These are phyloP conservation scores for Platycnemis pennipes DNA, from an alignment of 2,888 invertebrate genomes.

Conservation along the genomic window DNA sequence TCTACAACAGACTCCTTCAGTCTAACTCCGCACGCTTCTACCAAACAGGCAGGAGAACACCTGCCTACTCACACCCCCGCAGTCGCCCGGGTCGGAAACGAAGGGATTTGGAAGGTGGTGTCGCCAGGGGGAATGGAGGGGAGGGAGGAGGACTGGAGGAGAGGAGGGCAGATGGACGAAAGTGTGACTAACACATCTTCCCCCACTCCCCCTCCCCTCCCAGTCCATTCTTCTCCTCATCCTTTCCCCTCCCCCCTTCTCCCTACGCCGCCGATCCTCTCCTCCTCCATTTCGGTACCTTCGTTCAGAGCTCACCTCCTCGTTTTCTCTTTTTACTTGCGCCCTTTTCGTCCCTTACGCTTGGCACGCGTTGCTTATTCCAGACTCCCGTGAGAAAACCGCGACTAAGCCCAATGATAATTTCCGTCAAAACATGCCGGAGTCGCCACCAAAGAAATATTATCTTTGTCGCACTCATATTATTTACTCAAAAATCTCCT, in stretches of 20 bases:
- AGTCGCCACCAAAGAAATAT: too few relatives aligned
- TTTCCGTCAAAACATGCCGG: too few relatives aligned
- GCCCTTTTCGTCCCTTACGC: background rate
- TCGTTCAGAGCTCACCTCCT: background rate
- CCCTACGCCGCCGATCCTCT: background rate
- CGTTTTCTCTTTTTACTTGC: constrained; percentile 25
- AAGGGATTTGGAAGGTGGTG: constrained; percentile 17
- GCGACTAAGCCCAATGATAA: too few relatives aligned
- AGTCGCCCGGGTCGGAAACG: background rate
- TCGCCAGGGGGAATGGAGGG: background rate
- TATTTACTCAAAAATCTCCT: too few relatives aligned
- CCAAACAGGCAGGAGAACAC: background rate
- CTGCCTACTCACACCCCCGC: constrained; percentile 66
- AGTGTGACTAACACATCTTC: constrained; percentile 27
- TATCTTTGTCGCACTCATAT: too few relatives aligned
- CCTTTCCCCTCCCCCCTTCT: background rate
- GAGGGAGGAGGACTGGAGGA: background rate
- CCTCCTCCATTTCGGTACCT: too few relatives aligned
- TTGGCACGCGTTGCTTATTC: too few relatives aligned
- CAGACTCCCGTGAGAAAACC: too few relatives aligned
- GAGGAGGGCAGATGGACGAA: constrained; percentile 14
- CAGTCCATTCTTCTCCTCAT: constrained; percentile 25
- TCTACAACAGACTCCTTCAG: background rate
- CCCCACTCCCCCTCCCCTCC: background rate
- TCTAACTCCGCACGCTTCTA: background rate